phyloP scores from a whole-genome alignment of 2,113 vertebrate genomes.

The Solea solea region DNA sequence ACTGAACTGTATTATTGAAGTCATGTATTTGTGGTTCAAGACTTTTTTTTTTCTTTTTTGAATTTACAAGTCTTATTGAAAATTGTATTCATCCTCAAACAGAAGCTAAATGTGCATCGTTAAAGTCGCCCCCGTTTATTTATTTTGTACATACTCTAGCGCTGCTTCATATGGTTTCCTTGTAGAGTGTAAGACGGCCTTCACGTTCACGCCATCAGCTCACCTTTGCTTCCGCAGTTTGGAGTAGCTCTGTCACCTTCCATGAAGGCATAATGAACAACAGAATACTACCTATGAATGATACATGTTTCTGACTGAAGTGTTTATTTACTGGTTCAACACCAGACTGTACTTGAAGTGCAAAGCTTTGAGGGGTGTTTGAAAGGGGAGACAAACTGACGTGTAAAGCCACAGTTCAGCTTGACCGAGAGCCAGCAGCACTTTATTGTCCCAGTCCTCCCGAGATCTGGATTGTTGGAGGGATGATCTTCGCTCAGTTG shows the following conservation, averaged over 20 bases:
- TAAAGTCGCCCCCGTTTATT: conserved; percentile 42
- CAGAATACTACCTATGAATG: conserved; percentile 73
- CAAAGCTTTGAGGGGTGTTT: conserved; percentile 15
- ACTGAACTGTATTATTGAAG: conserved; percentile 35
- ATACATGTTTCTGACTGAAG: conserved; percentile 56
- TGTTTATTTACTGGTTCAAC: conserved; percentile 58
- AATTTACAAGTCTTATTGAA: conserved; percentile 74
- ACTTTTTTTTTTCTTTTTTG: conserved; percentile 27
- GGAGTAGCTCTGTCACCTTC: conserved; percentile 79
- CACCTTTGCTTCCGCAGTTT: conserved; percentile 56
- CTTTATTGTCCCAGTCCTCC: conserved; percentile 7
- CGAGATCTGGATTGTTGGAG: not conserved
- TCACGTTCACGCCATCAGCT: conserved; percentile 28
- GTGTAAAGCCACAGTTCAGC: conserved; percentile 30
- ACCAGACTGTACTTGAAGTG: conserved; percentile 73
- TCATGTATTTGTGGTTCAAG: conserved; percentile 31
- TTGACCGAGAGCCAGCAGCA: conserved; percentile 9
- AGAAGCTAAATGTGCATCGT: conserved; percentile 20
- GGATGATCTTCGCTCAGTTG: conserved; percentile 6
- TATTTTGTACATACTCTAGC: conserved; percentile 53
- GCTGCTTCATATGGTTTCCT: not conserved
- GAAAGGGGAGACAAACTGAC: conserved; percentile 28
- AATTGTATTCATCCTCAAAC: conserved; percentile 29
- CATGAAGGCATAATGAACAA: conserved; percentile 79
- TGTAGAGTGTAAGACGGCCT: not conserved